Conservation (phyloP, 2,113 vertebrate species). For the Galeopterus variegatus region DNA sequence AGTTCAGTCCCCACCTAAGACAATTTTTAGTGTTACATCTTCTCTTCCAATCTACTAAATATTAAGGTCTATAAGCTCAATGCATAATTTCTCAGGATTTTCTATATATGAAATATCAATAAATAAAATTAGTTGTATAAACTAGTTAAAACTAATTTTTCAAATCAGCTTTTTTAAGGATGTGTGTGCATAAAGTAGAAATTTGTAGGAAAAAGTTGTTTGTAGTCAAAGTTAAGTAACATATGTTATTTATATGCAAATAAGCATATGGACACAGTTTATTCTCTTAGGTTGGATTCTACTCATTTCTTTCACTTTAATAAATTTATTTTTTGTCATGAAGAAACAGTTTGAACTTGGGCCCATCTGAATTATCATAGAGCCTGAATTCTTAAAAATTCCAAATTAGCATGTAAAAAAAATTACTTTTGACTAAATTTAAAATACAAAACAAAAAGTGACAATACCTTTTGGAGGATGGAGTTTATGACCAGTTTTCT, state of each 20-base stretch:
- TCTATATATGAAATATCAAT: slow-evolving; percentile 20
- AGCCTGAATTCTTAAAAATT: slow-evolving; percentile 57
- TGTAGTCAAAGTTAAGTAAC: slow-evolving; percentile 12
- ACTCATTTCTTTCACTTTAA: slow-evolving; percentile 34
- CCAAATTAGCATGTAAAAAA: neutral
- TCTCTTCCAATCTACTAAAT: neutral
- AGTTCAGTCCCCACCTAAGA: neutral
- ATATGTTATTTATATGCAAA: neutral
- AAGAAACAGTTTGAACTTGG: neutral
- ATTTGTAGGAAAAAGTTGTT: neutral
- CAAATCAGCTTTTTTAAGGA: slow-evolving; percentile 4
- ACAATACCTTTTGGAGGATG: slow-evolving; percentile 93
- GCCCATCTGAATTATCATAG: neutral
- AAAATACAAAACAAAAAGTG: slow-evolving; percentile 15
- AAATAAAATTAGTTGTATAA: neutral
- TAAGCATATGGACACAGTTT: neutral
- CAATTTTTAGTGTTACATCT: neutral
- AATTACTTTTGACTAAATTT: neutral
- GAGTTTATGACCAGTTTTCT: slow-evolving; percentile 94
- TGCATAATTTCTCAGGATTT: neutral
- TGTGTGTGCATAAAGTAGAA: neutral
- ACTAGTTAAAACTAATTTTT: slow-evolving; percentile 36
- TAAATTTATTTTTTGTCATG: neutral
- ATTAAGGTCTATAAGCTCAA: neutral
- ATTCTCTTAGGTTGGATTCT: neutral